phyloP scores from a whole-genome alignment of 1,140 invertebrate genomes.

The Maconellicoccus hirsutus region DNA sequence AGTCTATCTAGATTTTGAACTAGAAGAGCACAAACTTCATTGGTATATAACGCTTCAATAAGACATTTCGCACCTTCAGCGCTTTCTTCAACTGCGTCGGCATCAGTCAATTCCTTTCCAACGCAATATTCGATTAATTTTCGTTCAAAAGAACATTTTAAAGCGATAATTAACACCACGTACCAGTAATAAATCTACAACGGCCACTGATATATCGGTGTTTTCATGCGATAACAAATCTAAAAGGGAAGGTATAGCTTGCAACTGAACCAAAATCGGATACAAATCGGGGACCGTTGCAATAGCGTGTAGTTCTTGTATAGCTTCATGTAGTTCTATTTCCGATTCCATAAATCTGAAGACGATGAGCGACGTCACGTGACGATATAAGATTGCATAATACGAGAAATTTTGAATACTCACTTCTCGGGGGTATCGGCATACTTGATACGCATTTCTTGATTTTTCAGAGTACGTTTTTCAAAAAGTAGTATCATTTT shows the following conservation, averaged over 20 bases:
- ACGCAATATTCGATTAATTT: not conserved
- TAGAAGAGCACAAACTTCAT: constrained; percentile 80
- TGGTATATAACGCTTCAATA: constrained; percentile 67
- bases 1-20: constrained; percentile 87
- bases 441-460: constrained; percentile 98
- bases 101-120: constrained; percentile 84
- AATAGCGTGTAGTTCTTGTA: constrained; percentile 87
- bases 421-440: constrained; percentile 90
- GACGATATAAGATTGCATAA: not conserved
- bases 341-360: constrained; percentile 96
- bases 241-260: constrained; percentile 77
- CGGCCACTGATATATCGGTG: constrained; percentile 77
- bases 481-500: constrained; percentile 85
- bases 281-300: constrained; percentile 94
- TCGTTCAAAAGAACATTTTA: not conserved
- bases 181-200: constrained; percentile 63
- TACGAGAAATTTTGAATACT: constrained; percentile 26
- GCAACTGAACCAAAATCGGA: constrained; percentile 77
- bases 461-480: constrained; percentile 85
- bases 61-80: constrained; percentile 65
- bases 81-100: constrained; percentile 87
- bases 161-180: constrained; percentile 28
- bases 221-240: constrained; percentile 94
- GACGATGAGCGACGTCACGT: constrained; percentile 14
- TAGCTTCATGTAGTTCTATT: constrained; percentile 80